A percentile compares a stretch with the other conserved stretches of the same genome.
phyloP scores from a whole-genome alignment of 1,140 invertebrate species.

The Triops longicaudatus region DNA sequence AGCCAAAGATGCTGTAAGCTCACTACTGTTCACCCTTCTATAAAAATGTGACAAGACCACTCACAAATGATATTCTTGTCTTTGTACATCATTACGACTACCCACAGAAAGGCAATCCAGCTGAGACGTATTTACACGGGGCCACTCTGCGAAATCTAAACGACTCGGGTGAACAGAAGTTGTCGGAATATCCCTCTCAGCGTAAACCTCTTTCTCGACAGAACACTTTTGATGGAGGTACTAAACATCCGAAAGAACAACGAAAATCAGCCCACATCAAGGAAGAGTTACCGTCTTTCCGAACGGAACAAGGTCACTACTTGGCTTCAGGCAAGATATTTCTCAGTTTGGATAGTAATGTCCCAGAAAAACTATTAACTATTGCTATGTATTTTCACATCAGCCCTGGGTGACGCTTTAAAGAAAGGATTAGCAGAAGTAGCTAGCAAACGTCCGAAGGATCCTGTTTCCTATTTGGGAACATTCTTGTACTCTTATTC shows the following conservation, averaged over 20 bases:
- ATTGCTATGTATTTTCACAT: slow-evolving; percentile 36
- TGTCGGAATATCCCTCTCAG: neutral
- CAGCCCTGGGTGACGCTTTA: slow-evolving; percentile 73
- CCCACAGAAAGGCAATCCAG: slow-evolving; percentile 16
- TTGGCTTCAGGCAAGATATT: slow-evolving; percentile 60
- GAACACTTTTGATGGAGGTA: neutral
- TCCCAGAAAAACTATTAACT: neutral
- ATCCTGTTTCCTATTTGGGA: slow-evolving; percentile 72
- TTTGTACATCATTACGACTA: too few species aligned
- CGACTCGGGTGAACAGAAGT: neutral
- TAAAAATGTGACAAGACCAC: neutral
- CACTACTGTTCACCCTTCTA: neutral
- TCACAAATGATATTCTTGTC: neutral
- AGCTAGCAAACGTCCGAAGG: slow-evolving; percentile 64
- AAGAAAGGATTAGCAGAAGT: slow-evolving; percentile 79
- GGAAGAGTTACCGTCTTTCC: slow-evolving; percentile 55
- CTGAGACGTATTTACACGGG: slow-evolving; percentile 13
- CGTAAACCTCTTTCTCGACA: slow-evolving; percentile 2
- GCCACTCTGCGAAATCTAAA: neutral
- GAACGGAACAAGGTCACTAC: slow-evolving; percentile 70
- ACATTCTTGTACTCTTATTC: slow-evolving; percentile 63
- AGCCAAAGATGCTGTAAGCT: slow-evolving; percentile 41
- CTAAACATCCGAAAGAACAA: neutral
- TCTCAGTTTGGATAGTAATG: neutral
- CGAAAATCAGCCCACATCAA: neutral